These are phyloP conservation scores for Therioaphis trifolii DNA, from an alignment of 2,888 invertebrate genomes.

Conservation along the genomic window DNA sequence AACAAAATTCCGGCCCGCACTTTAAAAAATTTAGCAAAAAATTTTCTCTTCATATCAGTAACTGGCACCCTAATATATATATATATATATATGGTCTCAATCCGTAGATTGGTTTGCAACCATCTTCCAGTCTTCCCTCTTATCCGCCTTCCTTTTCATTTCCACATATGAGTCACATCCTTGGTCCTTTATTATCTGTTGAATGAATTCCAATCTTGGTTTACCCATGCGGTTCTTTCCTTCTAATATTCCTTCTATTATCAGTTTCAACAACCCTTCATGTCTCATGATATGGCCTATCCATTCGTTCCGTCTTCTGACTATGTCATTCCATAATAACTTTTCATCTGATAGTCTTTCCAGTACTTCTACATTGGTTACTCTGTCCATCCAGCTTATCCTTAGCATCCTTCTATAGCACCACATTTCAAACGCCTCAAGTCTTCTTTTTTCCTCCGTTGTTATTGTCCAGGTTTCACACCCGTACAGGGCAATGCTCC, in stretches of 20 bases:
- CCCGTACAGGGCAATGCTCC: constrained; percentile 15
- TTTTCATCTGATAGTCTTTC: constrained; percentile 3
- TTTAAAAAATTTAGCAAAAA: too few species aligned
- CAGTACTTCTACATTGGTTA: constrained; percentile 32
- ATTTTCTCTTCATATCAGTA: too few species aligned
- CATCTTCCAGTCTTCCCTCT: constrained; percentile 5
- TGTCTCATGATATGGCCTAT: too few species aligned
- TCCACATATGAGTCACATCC: not conserved
- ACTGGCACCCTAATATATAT: too few species aligned
- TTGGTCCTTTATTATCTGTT: too few species aligned
- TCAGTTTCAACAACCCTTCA: too few species aligned
- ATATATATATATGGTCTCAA: constrained; percentile 1
- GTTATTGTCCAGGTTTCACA: constrained; percentile 34
- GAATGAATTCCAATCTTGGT: not conserved
- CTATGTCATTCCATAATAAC: not conserved
- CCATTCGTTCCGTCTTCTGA: too few species aligned
- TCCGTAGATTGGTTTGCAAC: constrained; percentile 17
- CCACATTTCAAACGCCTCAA: constrained; percentile 24
- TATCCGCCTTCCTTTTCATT: constrained; percentile 19
- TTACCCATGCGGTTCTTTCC: not conserved
- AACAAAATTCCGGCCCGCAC: too few species aligned
- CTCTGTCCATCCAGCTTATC: constrained; percentile 40
- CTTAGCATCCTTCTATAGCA: constrained; percentile 29
- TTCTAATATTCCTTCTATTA: too few species aligned
- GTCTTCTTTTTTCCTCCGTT: not conserved